phyloP scores from a whole-genome alignment of 2,888 invertebrate species.

The Caenorhabditis angaria region DNA sequence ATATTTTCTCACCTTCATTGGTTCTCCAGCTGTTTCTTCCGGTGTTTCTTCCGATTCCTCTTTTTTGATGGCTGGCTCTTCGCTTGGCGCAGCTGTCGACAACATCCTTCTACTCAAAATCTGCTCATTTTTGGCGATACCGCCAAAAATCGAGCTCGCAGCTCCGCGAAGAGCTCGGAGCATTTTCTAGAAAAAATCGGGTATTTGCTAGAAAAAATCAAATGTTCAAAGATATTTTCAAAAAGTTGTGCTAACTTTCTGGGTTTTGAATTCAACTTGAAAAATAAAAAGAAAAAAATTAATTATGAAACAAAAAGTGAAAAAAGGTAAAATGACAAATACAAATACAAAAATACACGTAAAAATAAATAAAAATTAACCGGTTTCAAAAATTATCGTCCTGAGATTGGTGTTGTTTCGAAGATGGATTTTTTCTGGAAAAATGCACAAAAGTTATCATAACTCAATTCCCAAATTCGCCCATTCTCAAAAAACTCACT shows the following conservation, averaged over 20 bases:
- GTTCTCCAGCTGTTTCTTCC: constrained; percentile 6
- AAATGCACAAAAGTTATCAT: too few species aligned
- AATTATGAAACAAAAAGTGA: background rate
- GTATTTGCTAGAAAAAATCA: background rate
- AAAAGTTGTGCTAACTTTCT: too few species aligned
- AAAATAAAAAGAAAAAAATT: background rate
- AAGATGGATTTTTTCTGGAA: too few species aligned
- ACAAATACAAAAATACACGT: background rate
- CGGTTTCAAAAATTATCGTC: too few species aligned
- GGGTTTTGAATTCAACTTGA: background rate
- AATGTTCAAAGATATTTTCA: background rate
- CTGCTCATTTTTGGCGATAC: constrained; percentile 14
- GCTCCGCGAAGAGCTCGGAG: constrained; percentile 37
- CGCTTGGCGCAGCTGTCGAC: constrained; percentile 22
- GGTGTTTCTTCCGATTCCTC: constrained; percentile 20
- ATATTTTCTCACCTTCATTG: constrained; percentile 1
- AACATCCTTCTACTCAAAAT: constrained; percentile 11
- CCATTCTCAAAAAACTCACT: background rate
- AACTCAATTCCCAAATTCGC: background rate
- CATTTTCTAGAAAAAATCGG: constrained; percentile 34
- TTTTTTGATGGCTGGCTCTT: background rate
- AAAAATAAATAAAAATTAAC: background rate
- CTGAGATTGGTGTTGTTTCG: too few species aligned
- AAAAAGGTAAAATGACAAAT: background rate
- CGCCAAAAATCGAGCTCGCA: constrained; percentile 18